These are phyloP conservation scores for Atherinomorus stipes DNA, from an alignment of 2,113 vertebrate genomes.

Conservation along the genomic window DNA sequence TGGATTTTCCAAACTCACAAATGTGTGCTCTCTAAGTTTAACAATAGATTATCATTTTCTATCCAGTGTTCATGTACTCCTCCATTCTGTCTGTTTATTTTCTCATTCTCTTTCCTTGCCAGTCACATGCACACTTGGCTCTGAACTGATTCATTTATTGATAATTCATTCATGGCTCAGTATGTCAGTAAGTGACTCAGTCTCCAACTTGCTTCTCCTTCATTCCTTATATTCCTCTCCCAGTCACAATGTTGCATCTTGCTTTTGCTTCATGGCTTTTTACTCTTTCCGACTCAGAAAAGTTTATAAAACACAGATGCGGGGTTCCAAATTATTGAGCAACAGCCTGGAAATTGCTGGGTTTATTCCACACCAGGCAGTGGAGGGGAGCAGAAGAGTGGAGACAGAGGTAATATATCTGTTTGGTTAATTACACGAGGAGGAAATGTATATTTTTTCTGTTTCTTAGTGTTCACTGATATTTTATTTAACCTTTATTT, in stretches of 20 bases:
- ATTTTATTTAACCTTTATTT: slow-evolving; percentile 21
- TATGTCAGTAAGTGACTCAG: slow-evolving; percentile 44
- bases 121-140: no score
- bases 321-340: slow-evolving; percentile 25
- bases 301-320: slow-evolving; percentile 10
- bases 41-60: no score
- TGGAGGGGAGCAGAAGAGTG: slow-evolving; percentile 2
- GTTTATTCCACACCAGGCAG: slow-evolving; percentile 20
- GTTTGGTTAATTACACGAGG: slow-evolving; percentile 41
- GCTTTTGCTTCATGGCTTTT: slow-evolving; percentile 15
- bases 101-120: no score
- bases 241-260: slow-evolving; percentile 7
- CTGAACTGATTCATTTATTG: slow-evolving; percentile 58
- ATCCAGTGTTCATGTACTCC: no score
- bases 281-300: slow-evolving; percentile 16
- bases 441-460: slow-evolving; percentile 19
- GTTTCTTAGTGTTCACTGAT: slow-evolving; percentile 4
- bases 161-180: slow-evolving; percentile 37
- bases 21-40: not conserved
- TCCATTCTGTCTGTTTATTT: no score
- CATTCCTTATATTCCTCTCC: not conserved
- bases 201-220: slow-evolving; percentile 7
- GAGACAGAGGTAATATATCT: slow-evolving; percentile 6
- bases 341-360: slow-evolving; percentile 4
- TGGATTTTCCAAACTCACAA: no score